Conservation (phyloP, 2,888 invertebrate genomes). For the Macrophya alboannulata region DNA sequence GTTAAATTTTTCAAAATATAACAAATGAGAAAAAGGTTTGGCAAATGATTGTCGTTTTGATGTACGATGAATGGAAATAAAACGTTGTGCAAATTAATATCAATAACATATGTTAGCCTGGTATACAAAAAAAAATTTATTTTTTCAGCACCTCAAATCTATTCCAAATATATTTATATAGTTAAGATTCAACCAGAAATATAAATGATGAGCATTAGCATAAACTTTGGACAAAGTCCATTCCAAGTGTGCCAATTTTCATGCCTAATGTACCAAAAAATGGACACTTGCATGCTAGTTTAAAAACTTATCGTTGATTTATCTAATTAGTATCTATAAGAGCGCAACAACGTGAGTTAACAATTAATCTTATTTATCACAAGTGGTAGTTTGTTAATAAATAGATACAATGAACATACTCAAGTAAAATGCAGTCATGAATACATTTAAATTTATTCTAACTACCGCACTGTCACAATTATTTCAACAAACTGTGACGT, state of each 20-base stretch:
- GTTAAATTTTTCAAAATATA: not conserved
- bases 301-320: conserved; percentile 29
- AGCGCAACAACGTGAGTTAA: conserved; percentile 12
- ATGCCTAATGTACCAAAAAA: conserved; percentile 46
- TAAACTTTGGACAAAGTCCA: conserved; percentile 42
- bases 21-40: not conserved
- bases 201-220: conserved; percentile 50
- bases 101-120: conserved; percentile 18
- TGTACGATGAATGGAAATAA: not conserved
- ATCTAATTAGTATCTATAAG: conserved; percentile 43
- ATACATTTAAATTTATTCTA: conserved; percentile 1
- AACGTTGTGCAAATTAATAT: not conserved
- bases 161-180: conserved; percentile 10
- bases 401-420: not conserved
- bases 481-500: not conserved
- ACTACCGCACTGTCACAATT: not conserved
- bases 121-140: not conserved
- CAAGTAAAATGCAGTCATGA: not conserved
- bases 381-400: conserved; percentile 24
- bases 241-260: conserved; percentile 47
- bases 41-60: not conserved
- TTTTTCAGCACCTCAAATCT: not conserved
- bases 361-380: conserved; percentile 26
- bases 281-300: conserved; percentile 43
- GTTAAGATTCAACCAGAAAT: conserved; percentile 18